These are phyloP conservation scores for Takifugu flavidus DNA, from an alignment of 2,113 vertebrate species.

Conservation along the genomic window DNA sequence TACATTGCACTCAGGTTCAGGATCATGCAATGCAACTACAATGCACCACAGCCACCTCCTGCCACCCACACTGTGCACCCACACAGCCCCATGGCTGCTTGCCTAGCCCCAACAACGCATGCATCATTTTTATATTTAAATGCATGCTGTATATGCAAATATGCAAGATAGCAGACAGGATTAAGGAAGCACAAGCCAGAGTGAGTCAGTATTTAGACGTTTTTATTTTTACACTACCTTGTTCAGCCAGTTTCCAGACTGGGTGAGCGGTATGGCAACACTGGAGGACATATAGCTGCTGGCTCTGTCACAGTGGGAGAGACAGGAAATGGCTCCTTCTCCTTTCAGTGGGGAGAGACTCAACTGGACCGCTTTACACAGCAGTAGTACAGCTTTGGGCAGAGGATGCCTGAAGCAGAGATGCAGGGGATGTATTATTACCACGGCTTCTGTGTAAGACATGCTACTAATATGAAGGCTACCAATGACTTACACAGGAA, in stretches of 20 bases:
- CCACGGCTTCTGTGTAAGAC: too few species aligned
- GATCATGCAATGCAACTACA: conserved; percentile 99
- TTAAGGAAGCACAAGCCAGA: background rate
- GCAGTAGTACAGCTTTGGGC: conserved; percentile 83
- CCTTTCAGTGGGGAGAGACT: conserved; percentile 85
- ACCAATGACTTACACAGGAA: too few species aligned
- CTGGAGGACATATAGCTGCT: conserved; percentile 86
- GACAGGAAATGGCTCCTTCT: conserved; percentile 78
- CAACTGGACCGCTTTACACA: conserved; percentile 89
- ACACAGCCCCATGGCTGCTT: conserved; percentile 17
- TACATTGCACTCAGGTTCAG: conserved; percentile 86
- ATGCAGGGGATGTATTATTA: background rate
- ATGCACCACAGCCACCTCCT: conserved; percentile 84
- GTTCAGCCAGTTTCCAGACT: conserved; percentile 79
- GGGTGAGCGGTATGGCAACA: conserved; percentile 73
- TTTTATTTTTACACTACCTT: conserved; percentile 72
- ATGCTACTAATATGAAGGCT: too few species aligned
- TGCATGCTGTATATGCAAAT: background rate
- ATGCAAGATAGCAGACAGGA: conserved; percentile 9
- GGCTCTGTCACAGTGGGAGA: conserved; percentile 87
- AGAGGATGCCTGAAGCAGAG: conserved; percentile 81
- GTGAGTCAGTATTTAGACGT: background rate
- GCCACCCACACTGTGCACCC: conserved; percentile 43
- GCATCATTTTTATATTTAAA: conserved; percentile 2
- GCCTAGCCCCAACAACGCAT: conserved; percentile 8